Percentiles rank a stretch among this genome's conserved stretches.
phyloP scores from a whole-genome alignment of 2,113 vertebrate species.

The Atrichornis clamosus region DNA sequence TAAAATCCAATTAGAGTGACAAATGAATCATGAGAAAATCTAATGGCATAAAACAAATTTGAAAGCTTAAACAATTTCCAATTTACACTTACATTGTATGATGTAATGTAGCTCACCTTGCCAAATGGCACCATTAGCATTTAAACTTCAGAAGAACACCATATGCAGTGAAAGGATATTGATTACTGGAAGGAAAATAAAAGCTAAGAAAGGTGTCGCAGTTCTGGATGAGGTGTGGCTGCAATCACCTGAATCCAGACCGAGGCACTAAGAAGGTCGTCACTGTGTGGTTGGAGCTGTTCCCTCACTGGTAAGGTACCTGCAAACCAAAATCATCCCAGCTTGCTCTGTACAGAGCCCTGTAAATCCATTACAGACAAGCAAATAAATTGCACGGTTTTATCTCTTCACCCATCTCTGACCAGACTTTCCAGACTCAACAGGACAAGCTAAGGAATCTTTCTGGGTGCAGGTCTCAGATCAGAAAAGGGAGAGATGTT shows the following conservation, averaged over 20 bases:
- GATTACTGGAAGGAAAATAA: conserved; percentile 2
- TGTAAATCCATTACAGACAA: not conserved
- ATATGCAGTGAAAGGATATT: not conserved
- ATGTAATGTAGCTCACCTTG: conserved; percentile 16
- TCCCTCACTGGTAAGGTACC: not conserved
- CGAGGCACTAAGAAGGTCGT: not conserved
- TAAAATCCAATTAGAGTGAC: conserved; percentile 41
- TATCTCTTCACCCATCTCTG: not conserved
- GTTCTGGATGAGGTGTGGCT: not conserved
- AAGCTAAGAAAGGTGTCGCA: not conserved
- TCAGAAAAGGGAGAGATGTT: not conserved
- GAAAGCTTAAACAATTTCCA: conserved; percentile 49
- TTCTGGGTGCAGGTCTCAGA: not conserved
- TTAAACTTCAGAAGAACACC: conserved; percentile 9
- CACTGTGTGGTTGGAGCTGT: not conserved
- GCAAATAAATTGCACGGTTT: not conserved
- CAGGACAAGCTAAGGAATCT: not conserved
- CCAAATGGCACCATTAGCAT: conserved; percentile 43
- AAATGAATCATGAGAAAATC: conserved; percentile 30
- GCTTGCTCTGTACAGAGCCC: not conserved
- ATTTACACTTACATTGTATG: not conserved
- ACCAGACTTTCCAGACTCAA: not conserved
- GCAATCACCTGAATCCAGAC: not conserved
- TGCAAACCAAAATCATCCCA: not conserved
- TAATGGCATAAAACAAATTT: conserved; percentile 30